Base-by-base conservation (phyloP, 2,113 vertebrate genomes). In the Indri indri region DNA sequence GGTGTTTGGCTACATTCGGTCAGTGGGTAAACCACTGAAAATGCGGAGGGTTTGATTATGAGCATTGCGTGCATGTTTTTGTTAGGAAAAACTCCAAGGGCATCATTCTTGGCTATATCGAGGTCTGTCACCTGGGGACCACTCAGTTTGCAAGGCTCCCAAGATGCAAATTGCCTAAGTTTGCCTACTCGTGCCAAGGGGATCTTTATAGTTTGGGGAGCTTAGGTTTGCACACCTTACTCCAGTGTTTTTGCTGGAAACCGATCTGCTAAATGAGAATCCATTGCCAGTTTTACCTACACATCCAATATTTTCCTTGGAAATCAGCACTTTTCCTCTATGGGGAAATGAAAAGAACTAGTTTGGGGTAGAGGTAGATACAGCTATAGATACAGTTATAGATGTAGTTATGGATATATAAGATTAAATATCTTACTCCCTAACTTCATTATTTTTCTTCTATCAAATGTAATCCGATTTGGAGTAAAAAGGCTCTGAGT, bases 401-500 rank as follows among this genome's bases (percentile, higher is more conserved):
- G 42, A 47, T 81, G 66, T n/a, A 50, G 50, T 81, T 80, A 40
- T 66, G 50, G 66, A 37, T 89, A 68, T 59, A 42, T 84, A 83
- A 95, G 90, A 74, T 89, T 86, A 91, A 93, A 93, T 87, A 70
- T 20, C 81, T 57, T 87, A 71, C 79, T 81, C 71, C 47, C 30
- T 37, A 59, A 87, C 70, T 57, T 37, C 18, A 63, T 80, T 93
- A 45, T 66, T 89, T 84, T 81, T 82, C 88, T 88, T 84, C 95
- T 86, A 40, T 94, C 81, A 54, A 54, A 76, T 25, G 37, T 66
- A 81, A 91, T 91, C 54, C 5, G 61, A 88, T 95, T 95, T 77
- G 81, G 61, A 92, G 61, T 59, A 54, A 54, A 89, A 86, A 82
- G 23, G 22, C 37, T 92, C 91, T 85, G 94, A 95, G 66, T n/a